Percentiles rank a stretch among this genome's conserved stretches.
Conservation (phyloP, 2,888 invertebrate genomes). For the Eubasilissa splendida region DNA sequence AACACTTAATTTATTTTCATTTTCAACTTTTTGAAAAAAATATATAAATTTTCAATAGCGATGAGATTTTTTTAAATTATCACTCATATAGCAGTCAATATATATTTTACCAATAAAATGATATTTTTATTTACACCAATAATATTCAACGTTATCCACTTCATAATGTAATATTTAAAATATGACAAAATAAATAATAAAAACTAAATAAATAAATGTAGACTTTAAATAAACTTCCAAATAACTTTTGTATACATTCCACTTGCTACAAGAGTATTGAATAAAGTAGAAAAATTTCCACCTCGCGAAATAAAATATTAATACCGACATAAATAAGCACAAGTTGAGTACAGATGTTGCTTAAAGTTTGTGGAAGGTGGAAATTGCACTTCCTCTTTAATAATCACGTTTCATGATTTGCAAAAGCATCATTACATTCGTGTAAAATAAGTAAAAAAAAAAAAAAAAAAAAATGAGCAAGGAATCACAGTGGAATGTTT, state of each 20-base stretch:
- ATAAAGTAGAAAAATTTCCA: no score
- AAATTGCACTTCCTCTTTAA: no score
- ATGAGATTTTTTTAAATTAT: background rate
- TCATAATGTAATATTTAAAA: slow-evolving; percentile 4
- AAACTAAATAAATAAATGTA: slow-evolving; percentile 21
- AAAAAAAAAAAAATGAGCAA: no score
- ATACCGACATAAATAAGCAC: no score
- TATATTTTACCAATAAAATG: background rate
- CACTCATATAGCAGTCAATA: background rate
- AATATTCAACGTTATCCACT: background rate
- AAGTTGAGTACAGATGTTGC: no score
- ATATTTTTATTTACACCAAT: slow-evolving; percentile 11
- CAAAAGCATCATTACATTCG: no score
- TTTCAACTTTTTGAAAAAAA: background rate
- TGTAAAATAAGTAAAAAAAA: no score
- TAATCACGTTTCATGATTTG: no score
- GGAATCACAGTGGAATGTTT: no score
- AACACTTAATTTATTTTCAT: background rate
- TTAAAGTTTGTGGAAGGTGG: no score
- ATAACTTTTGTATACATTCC: background rate
- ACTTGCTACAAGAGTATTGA: background rate
- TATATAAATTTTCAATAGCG: background rate
- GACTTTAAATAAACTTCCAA: background rate
- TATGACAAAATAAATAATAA: slow-evolving; percentile 13
- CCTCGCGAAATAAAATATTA: no score